phyloP scores from a whole-genome alignment of 2,797 vertebrate genomes.

The Pelochelys cantorii region DNA sequence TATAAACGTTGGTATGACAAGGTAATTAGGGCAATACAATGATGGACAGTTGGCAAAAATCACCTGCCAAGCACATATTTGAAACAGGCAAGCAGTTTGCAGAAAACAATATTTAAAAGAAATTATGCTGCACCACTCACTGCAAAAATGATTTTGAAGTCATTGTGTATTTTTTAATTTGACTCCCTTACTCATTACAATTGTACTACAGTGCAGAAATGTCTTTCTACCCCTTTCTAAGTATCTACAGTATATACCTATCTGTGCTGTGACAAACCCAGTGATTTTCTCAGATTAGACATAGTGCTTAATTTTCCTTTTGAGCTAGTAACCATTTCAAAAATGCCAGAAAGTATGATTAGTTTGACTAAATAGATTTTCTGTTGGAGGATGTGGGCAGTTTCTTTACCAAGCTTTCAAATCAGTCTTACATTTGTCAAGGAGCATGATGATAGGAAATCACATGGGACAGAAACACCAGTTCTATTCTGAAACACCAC shows the following conservation, averaged over 20 bases:
- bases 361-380: constrained; percentile 59
- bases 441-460: constrained; percentile 43
- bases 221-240: constrained; percentile 21
- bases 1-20: background rate
- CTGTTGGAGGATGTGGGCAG: constrained; percentile 36
- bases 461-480: constrained; percentile 15
- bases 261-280: constrained; percentile 38
- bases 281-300: constrained; percentile 63
- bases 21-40: background rate
- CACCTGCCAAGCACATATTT: background rate
- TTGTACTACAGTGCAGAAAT: constrained; percentile 32
- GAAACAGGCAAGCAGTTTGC: background rate
- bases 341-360: constrained; percentile 39
- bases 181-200: background rate
- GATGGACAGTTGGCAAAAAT: background rate
- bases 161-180: background rate
- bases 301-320: constrained; percentile 43
- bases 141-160: background rate
- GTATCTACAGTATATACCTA: background rate
- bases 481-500: constrained; percentile 33
- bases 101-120: background rate
- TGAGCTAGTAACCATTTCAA: constrained; percentile 53
- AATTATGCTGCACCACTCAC: background rate
- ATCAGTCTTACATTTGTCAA: constrained; percentile 50
- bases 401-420: constrained; percentile 30